A percentile compares a stretch with the other conserved stretches of the same genome.
phyloP scores from a whole-genome alignment of 2,113 vertebrate genomes.

The Narcine bancroftii region DNA sequence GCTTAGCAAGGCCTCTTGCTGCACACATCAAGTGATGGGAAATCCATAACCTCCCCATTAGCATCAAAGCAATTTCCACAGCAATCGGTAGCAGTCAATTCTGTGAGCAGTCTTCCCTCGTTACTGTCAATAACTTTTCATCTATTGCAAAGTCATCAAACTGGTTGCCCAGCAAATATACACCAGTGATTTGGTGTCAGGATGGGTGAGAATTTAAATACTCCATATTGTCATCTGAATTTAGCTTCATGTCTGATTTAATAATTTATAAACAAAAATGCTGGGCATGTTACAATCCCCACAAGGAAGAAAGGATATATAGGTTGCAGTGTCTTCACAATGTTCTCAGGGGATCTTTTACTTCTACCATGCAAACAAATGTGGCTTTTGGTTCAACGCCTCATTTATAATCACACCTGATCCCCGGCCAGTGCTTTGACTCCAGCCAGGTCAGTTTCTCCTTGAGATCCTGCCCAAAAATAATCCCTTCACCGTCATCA shows the following conservation, averaged over 20 bases:
- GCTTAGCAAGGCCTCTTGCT: not conserved
- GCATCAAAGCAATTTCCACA: not conserved
- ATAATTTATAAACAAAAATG: not conserved
- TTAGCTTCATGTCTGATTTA: not conserved
- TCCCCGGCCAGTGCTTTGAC: no score
- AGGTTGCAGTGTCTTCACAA: no score
- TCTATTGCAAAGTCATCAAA: not conserved
- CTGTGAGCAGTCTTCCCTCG: not conserved
- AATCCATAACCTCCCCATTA: constrained; percentile 2
- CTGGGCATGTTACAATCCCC: not conserved
- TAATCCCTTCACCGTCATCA: not conserved
- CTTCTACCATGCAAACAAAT: no score
- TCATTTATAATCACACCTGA: no score
- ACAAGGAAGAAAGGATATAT: not conserved
- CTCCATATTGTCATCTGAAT: not conserved
- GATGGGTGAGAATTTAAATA: not conserved
- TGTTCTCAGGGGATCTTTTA: no score
- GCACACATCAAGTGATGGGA: not conserved
- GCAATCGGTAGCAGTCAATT: not conserved
- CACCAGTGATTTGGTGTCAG: not conserved
- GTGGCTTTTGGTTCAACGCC: no score
- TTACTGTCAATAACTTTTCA: not conserved
- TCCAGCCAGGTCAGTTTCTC: not conserved
- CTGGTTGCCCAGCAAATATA: not conserved
- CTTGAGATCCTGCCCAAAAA: not conserved